Percentiles rank a stretch among this genome's conserved stretches.
phyloP scores from a whole-genome alignment of 2,797 vertebrate genomes.

The Crypturellus tataupa region DNA sequence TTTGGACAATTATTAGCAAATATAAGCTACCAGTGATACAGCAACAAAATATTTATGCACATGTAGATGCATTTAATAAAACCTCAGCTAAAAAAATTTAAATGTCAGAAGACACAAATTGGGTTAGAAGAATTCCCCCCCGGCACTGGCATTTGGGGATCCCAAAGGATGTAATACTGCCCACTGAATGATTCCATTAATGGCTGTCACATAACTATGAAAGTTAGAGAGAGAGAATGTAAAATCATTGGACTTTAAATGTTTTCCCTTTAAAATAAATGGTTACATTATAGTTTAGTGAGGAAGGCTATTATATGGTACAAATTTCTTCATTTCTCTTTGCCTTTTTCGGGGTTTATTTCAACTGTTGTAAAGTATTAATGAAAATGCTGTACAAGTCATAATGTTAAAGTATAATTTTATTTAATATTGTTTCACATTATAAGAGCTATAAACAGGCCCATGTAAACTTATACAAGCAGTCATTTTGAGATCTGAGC shows the following conservation, averaged over 20 bases:
- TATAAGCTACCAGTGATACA: not conserved
- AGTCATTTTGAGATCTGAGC: not conserved
- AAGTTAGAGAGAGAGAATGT: not conserved
- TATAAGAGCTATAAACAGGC: conserved; percentile 12
- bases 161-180: not conserved
- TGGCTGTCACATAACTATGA: not conserved
- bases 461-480: conserved; percentile 44
- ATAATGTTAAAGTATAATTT: conserved; percentile 26
- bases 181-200: not conserved
- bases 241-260: conserved; percentile 28
- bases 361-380: conserved; percentile 35
- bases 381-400: conserved; percentile 52
- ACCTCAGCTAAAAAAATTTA: conserved; percentile 30
- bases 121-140: not conserved
- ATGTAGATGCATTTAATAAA: not conserved
- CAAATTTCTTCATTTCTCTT: conserved; percentile 28
- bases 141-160: not conserved
- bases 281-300: conserved; percentile 17
- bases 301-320: conserved; percentile 6
- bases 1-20: not conserved
- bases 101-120: not conserved
- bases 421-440: conserved; percentile 35
- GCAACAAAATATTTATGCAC: conserved; percentile 36
- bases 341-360: conserved; percentile 24
- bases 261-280: conserved; percentile 43